Evolutionary conservation across 2,797 vertebrate genomes (phyloP), one percentile per base, ranked within the genome.

Genomic region (Notoglanidium macrostoma): DNA sequence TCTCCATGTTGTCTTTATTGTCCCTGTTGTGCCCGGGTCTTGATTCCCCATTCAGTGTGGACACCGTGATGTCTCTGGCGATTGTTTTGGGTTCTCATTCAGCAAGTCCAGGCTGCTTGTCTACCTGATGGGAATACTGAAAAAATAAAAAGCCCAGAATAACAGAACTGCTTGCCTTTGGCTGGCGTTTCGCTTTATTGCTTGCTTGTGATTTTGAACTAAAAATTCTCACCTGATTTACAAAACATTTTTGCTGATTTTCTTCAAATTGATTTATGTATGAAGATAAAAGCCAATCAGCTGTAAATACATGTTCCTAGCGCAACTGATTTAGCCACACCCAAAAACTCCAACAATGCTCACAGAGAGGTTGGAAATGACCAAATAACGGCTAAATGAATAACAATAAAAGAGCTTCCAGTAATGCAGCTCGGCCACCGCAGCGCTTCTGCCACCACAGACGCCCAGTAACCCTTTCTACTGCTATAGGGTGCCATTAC

Each of bases 81-180:
- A 77, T 46, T 19, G 67, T 72, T 40, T 11, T 26, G 29, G 65
- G 29, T 40, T 84, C 19, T 65, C 80, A 55, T 84, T 89, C 87
- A 77, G 23, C 46, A 82, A 88, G 89, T 89, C 86, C 26, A 83
- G 68, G 82, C 86, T 90, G 92, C 93, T 93, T 91, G 91, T 93
- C 90, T 92, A 92, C 91, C 92, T 93, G 93, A 92, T 91, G 89
- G 21, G 55, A 72, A 79, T 68, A 40, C 44, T 51, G 46, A 46
- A 46, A 49, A 49, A 49, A 49, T 6, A 49, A 49, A 46, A 49
- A 80, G 3, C 35, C 35, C 14, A 23, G 29, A 23, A 7, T 15
- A 35, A 46, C 23, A 26, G 35, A 61, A 9, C 9, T 46, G 57
- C 35, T 80, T 17, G 26, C 78, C 57, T 63, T 81, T 35, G 11